These are phyloP conservation scores for human (Homo sapiens) DNA, from an alignment of 2,113 vertebrate species.

Conservation along the genomic window GRCh38 chr1:42035001-42035500, in stretches of 20 bases:
- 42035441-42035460: background rate
- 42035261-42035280: slow-evolving; percentile 43
- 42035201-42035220: slow-evolving; percentile 37
- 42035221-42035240: background rate
- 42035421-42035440: slow-evolving; percentile 76
- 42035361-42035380: slow-evolving; percentile 58
- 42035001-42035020: slow-evolving; percentile 30
- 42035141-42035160: slow-evolving; percentile 57
- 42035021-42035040: background rate
- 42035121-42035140: slow-evolving; percentile 59
- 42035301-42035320: slow-evolving; percentile 59
- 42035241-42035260: background rate
- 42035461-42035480: background rate
- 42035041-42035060: slow-evolving; percentile 58
- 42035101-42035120: slow-evolving; percentile 46
- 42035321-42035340: slow-evolving; percentile 62
- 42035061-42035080: slow-evolving; percentile 64
- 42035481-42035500: background rate
- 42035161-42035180: slow-evolving; percentile 43
- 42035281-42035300: slow-evolving; percentile 2
- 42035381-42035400: slow-evolving; percentile 35
- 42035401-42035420: slow-evolving; percentile 67
- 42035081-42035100: slow-evolving; percentile 55
- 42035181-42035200: background rate
- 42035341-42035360: background rate